A percentile compares a stretch with the other conserved stretches of the same genome.
phyloP scores from a whole-genome alignment of 1,140 invertebrate species.

The Cyrtorhinus lividipennis region DNA sequence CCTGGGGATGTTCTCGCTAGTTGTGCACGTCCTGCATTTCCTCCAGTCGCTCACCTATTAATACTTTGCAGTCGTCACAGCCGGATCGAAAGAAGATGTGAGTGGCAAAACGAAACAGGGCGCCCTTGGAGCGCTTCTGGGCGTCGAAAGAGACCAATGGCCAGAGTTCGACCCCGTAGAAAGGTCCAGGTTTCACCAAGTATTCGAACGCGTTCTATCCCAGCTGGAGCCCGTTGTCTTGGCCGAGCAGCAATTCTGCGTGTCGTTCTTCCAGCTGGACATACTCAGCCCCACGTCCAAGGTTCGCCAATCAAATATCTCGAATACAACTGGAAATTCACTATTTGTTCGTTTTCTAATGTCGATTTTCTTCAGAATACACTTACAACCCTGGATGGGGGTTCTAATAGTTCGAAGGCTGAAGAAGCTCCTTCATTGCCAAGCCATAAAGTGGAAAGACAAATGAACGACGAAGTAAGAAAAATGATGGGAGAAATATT shows the following conservation, averaged over 20 bases:
- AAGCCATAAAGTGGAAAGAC: constrained; percentile 47
- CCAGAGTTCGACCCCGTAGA: constrained; percentile 39
- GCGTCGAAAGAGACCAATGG: constrained; percentile 42
- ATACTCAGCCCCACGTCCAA: constrained; percentile 34
- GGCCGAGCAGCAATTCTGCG: constrained; percentile 90
- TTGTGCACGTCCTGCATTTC: too few species aligned
- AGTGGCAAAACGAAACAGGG: constrained; percentile 26
- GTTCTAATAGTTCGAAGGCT: constrained; percentile 18
- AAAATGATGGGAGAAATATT: constrained; percentile 80
- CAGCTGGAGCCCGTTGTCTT: constrained; percentile 85
- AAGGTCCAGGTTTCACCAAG: constrained; percentile 46
- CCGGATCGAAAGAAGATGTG: constrained; percentile 30
- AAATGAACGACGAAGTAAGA: constrained; percentile 61
- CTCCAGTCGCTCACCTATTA: too few species aligned
- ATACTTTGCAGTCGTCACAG: constrained; percentile 4
- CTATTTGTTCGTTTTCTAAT: background rate
- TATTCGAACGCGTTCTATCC: constrained; percentile 66
- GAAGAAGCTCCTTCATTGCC: constrained; percentile 30
- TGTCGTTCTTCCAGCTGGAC: constrained; percentile 82
- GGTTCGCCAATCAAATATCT: constrained; percentile 27
- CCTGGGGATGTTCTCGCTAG: too few species aligned
- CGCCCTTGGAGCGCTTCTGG: constrained; percentile 32
- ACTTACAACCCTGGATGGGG: constrained; percentile 37
- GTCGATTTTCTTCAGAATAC: constrained; percentile 33
- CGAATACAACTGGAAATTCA: background rate